Base-by-base conservation (phyloP, 2,888 invertebrate species). In the Electrophaes corylata region DNA sequence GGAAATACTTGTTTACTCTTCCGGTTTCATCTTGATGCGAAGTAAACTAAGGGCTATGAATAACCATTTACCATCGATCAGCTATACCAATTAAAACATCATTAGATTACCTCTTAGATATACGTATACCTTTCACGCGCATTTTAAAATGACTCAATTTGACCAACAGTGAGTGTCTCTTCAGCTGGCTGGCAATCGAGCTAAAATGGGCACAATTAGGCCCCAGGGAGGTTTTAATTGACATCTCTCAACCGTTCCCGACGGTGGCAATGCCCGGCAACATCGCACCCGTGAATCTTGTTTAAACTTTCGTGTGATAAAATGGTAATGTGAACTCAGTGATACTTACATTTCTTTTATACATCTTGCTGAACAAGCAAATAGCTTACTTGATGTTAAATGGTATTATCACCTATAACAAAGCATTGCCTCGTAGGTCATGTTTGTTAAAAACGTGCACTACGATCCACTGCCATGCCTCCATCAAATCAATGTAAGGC, bases 201-300 rank as follows among this genome's bases (percentile, higher is more conserved):
- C 81, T 83, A 79, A 86, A 87, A 84, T 81, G 83, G 79, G 72
- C 76, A 81, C 84, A 88, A 88, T 88, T 88, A 87, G 78, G 76
- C 71, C 44, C 71, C 72, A 73, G 75, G 73, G 73, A 77, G 76
- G 72, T 79, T 83, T 84, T 88, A 88, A 88, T 88, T 88, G 88
- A 85, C 84, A 78, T 75, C 70, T 73, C 76, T 80, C 79, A 74
- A 76, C 74, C 54, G 11, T 69, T 35, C 35, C 35, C 35, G 35
- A n/a, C 31, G 11, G 67, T 18, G 16, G 23, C 31, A 14, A 11
- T 26, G 4, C 26, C 59, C 57, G 55, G 57, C 53, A 67, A 67
- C 69, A 65, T 70, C 60, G 62, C 64, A 66, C 71, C 45, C 64
- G 74, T 75, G 73, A 72, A 74, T 76, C 70, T 72, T 57, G 16